phyloP scores from a whole-genome alignment of 2,113 vertebrate species.

The Cariama cristata region DNA sequence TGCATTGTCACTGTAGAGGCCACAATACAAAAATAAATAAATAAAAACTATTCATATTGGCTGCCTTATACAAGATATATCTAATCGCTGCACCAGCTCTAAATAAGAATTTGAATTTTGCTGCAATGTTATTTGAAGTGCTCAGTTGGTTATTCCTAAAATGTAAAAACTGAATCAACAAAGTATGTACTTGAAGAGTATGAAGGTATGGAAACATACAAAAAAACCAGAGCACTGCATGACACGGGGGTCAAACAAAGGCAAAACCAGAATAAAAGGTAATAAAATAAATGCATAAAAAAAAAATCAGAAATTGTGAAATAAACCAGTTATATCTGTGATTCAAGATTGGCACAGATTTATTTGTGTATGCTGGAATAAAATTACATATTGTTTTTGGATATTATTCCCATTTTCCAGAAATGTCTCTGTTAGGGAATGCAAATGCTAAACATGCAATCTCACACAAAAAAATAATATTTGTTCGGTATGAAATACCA shows the following conservation, averaged over 20 bases:
- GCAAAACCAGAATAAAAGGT: background rate
- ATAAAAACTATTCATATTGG: background rate
- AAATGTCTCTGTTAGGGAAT: background rate
- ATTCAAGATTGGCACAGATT: background rate
- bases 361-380: background rate
- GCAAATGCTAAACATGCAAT: background rate
- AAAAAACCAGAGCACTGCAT: background rate
- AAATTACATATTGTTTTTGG: background rate
- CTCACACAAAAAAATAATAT: background rate
- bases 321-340: background rate
- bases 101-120: background rate
- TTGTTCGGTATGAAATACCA: background rate
- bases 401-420: background rate
- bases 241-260: accelerated
- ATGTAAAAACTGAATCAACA: background rate
- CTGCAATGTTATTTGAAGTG: background rate
- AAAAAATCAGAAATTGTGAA: background rate
- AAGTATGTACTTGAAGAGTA: background rate
- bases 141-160: background rate
- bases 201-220: background rate
- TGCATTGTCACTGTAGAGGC: background rate
- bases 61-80: background rate
- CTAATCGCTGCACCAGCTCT: background rate
- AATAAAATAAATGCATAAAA: background rate
- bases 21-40: background rate